Base-by-base conservation (phyloP, 2,797 vertebrate species). In the Xiphophorus birchmanni region DNA sequence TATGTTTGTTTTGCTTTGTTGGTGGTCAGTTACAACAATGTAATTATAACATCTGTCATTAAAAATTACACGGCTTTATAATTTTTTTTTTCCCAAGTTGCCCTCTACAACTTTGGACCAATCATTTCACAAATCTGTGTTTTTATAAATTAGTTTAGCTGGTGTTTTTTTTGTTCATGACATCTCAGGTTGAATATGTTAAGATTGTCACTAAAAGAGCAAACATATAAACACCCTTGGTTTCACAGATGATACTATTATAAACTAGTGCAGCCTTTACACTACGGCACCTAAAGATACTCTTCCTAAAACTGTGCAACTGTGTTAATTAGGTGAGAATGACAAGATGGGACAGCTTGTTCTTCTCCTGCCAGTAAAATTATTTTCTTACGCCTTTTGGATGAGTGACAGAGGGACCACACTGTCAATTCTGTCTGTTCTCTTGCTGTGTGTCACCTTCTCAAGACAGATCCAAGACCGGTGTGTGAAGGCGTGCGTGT, bases 281-380 rank as follows among this genome's bases (percentile, higher is more conserved):
- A 45, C 56, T 75, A 84, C 82, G 83, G 82, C 84, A 81, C 83
- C 86, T 85, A 76, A 84, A 82, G 82, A 21, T 76, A 37, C 81
- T 79, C 73, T 84, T 84, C 15, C 69, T 45, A 13, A 45, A 88
- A 89, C 88, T 47, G 77, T 35, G 75, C 52, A 77, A 74, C 76
- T 32, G 83, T 83, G 87, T 92, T 94, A 92, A 93, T 94, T 90
- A 91, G 88, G 84, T 87, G 85, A 90, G 65, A 50, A 87, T 89
- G 85, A 88, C 89, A 77, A 80, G 75, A 85, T 89, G 87, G 56
- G 78, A 83, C 91, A 17, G 85, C 82, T 69, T 73, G 87, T 72
- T 50, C 90, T 81, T 77, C 82, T 85, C 82, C 85, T 88, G 89
- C 86, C 92, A 80, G 89, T 79, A 80, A 75, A 83, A 81, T 79